Percentiles rank a stretch among this genome's conserved stretches.
phyloP scores from a whole-genome alignment of 2,888 invertebrate genomes.

The Synanthedon myopaeformis region DNA sequence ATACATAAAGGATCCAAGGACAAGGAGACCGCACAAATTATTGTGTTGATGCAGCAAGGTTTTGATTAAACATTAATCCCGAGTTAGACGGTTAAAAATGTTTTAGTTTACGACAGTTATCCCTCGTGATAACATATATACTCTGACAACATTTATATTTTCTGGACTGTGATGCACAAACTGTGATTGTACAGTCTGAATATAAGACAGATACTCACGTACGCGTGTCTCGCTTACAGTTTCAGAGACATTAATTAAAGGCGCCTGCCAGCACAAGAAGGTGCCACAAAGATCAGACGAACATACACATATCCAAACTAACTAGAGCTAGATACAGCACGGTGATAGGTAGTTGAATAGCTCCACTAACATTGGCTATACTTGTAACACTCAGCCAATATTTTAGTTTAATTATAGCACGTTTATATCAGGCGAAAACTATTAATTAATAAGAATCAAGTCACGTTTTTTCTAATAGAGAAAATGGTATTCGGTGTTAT shows the following conservation, averaged over 20 bases:
- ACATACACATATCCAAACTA: conserved; percentile 7
- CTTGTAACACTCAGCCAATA: conserved; percentile 37
- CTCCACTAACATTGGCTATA: conserved; percentile 23
- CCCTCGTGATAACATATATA: no score
- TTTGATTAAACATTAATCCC: no score
- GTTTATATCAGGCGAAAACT: conserved; percentile 29
- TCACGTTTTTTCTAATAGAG: no score
- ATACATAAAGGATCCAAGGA: no score
- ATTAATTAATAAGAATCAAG: background rate
- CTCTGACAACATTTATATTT: no score
- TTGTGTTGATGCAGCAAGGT: no score
- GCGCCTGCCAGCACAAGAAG: conserved; percentile 60
- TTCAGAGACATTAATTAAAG: conserved; percentile 62
- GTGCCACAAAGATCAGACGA: conserved; percentile 49
- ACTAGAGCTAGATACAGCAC: background rate
- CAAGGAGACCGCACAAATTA: no score
- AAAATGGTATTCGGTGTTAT: no score
- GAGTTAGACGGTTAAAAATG: no score
- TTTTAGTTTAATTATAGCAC: conserved; percentile 50
- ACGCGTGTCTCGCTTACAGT: conserved; percentile 16
- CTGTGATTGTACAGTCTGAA: no score
- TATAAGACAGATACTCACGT: background rate
- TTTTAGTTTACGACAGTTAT: no score
- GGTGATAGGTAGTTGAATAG: conserved; percentile 6
- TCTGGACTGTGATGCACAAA: no score